Conservation (phyloP, 2,113 vertebrate genomes). For the Etia nguti region DNA sequence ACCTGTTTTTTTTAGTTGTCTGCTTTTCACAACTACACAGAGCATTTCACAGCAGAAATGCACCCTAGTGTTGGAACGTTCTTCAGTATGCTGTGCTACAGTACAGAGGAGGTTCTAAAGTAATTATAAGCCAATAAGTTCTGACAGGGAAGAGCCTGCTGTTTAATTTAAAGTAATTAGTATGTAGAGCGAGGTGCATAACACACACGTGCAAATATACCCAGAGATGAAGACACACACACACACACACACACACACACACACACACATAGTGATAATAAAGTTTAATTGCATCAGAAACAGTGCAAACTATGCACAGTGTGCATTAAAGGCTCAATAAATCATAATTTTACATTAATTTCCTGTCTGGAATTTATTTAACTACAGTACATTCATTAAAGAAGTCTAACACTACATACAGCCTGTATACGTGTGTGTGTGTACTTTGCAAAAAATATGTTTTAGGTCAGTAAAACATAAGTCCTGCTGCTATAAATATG, state of each 20-base stretch:
- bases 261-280: background rate
- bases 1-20: background rate
- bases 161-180: conserved; percentile 39
- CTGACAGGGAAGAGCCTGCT: background rate
- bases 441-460: background rate
- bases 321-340: background rate
- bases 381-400: background rate
- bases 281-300: conserved; percentile 23
- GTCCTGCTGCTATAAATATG: background rate
- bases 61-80: background rate
- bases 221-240: background rate
- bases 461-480: background rate
- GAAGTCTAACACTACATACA: background rate
- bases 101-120: background rate
- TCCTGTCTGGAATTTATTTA: conserved; percentile 13
- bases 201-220: background rate
- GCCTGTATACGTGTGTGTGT: background rate
- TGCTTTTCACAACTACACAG: background rate
- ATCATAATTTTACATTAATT: conserved; percentile 5
- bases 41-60: background rate
- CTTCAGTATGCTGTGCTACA: background rate
- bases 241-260: background rate
- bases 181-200: background rate
- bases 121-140: conserved; percentile 31
- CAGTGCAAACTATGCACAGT: background rate